A percentile compares a stretch with the other conserved stretches of the same genome.
phyloP scores from a whole-genome alignment of 23 tunicate genomes.

The Botrylloides violaceus region DNA sequence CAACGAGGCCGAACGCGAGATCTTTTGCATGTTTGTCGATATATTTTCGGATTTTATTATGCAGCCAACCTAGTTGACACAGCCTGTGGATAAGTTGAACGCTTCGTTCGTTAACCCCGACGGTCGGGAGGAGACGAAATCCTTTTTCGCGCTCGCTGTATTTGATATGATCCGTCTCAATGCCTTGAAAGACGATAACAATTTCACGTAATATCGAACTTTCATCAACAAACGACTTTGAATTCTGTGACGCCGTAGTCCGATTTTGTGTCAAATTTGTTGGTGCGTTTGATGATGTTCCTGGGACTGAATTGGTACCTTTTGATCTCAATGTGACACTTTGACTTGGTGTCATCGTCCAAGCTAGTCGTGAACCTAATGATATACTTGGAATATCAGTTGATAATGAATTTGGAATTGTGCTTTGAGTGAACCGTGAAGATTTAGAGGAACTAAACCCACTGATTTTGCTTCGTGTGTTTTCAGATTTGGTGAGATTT shows the following conservation, averaged over 20 bases:
- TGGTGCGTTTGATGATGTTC: background rate
- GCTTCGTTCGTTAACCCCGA: slow-evolving; percentile 47
- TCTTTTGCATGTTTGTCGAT: slow-evolving; percentile 41
- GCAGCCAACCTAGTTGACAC: slow-evolving; percentile 81
- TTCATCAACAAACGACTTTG: slow-evolving; percentile 7
- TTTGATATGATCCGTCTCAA: slow-evolving; percentile 61
- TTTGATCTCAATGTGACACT: background rate
- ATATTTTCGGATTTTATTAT: slow-evolving; percentile 62
- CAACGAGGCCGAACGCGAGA: slow-evolving; percentile 73
- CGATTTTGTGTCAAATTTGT: no score
- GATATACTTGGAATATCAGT: slow-evolving; percentile 8
- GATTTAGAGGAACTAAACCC: slow-evolving; percentile 20
- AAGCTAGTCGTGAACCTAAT: slow-evolving; percentile 43
- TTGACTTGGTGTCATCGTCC: slow-evolving; percentile 46
- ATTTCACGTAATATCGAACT: slow-evolving; percentile 43
- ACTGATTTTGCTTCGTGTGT: slow-evolving; percentile 41
- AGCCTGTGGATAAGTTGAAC: slow-evolving; percentile 45
- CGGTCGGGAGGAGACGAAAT: slow-evolving; percentile 37
- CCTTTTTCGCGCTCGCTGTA: slow-evolving; percentile 64
- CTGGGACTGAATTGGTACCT: background rate
- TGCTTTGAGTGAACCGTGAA: background rate
- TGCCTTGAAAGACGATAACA: slow-evolving; percentile 79
- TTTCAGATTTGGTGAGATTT: slow-evolving; percentile 58
- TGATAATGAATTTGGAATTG: background rate
- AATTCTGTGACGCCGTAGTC: background rate